Base-by-base conservation (phyloP, 2,797 vertebrate species). In the Halcyon chelicuti region DNA sequence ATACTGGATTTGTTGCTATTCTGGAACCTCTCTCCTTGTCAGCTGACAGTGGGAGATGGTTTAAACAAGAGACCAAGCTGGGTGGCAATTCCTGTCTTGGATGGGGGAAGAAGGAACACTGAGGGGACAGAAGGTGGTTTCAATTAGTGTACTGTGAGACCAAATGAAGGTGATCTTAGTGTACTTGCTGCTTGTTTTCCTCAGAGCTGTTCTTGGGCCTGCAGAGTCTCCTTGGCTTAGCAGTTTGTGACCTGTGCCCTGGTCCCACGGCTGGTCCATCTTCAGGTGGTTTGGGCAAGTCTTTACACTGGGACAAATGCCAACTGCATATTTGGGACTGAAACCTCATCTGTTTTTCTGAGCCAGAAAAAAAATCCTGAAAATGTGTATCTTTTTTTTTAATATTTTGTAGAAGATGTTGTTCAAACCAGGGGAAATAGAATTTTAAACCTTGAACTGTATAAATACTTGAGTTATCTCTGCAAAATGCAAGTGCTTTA, bases 251-350 rank as follows among this genome's bases (percentile, higher is more conserved):
- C 91, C 66, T 91, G 73, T 14, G 39, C 62, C 37, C 70, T 86
- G 91, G 87, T 70, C 92, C 26, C 72, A 71, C 93, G 94, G 92
- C 88, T 96, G 88, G 57, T 95, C 47, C 29, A 7, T 91, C 88
- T 83, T 73, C 60, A 42, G 74, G 80, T 25, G 0, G 11, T 93
- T 84, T 92, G 91, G 86, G 86, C 90, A 95, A 76, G 80, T 88
- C 77, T 90, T 88, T 92, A 79, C 63, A 72, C 61, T 1, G 6
- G 70, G 87, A 76, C 58, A 92, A 79, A 96, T 94, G 90, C 93
- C 91, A 96, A 10, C 42, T 94, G 74, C 71, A 76, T 94, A 76
- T 80, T 90, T 96, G 68, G 60, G 67, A 78, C 26, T 73, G 74
- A 92, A 94, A 81, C 28, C 18, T 33, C 88, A 67, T 93, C 66